Conservation (phyloP, 2,113 vertebrate species). For the Eptesicus fuscus region DNA sequence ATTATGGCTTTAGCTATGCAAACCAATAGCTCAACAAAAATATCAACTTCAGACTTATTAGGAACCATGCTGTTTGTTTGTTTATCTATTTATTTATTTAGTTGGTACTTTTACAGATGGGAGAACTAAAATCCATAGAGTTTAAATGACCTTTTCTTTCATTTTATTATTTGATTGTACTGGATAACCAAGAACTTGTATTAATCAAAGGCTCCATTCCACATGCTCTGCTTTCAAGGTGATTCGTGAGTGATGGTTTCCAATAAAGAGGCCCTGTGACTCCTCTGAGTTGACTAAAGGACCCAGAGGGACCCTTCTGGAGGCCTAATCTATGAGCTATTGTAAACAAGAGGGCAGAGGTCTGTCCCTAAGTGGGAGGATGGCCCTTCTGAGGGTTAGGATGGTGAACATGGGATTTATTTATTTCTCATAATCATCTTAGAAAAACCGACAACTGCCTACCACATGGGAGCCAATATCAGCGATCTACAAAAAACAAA, state of each 20-base stretch:
- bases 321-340: neutral
- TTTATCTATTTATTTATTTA: neutral
- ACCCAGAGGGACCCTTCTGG: neutral
- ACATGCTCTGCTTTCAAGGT: neutral
- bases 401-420: neutral
- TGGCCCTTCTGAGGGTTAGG: neutral
- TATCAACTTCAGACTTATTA: neutral
- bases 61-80: neutral
- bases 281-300: neutral
- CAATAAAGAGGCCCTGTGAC: neutral
- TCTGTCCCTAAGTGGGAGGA: neutral
- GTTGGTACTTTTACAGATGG: neutral
- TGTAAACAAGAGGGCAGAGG: neutral
- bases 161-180: slow-evolving; percentile 23
- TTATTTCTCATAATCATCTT: slow-evolving; percentile 5
- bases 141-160: neutral
- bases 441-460: neutral
- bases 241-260: slow-evolving; percentile 16
- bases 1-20: neutral
- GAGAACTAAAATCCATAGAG: neutral
- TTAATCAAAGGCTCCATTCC: slow-evolving; percentile 25
- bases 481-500: neutral
- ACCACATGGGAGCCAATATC: neutral
- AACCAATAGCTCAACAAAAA: neutral
- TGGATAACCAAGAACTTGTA: neutral